phyloP scores from a whole-genome alignment of 2,113 vertebrate genomes.

The Haemorhous mexicanus region DNA sequence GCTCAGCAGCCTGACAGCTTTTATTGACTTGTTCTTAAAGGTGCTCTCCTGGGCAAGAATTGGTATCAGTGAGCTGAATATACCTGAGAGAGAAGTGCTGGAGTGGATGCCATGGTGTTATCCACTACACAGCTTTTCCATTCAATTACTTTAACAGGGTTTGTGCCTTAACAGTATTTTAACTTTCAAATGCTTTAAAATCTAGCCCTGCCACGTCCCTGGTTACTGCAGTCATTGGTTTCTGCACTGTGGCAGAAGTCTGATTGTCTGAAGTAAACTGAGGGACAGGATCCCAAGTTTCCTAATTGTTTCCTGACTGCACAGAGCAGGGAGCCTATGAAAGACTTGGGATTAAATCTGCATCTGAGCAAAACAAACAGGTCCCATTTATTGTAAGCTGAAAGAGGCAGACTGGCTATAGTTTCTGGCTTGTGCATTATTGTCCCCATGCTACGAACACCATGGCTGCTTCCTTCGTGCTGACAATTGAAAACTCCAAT shows the following conservation, averaged over 20 bases:
- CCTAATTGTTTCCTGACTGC: slow-evolving; percentile 19
- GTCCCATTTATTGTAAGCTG: not conserved
- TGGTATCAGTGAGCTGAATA: not conserved
- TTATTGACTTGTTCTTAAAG: not conserved
- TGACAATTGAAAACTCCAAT: slow-evolving; percentile 54
- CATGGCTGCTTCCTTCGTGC: slow-evolving; percentile 31
- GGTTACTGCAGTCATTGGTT: not conserved
- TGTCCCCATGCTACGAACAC: slow-evolving; percentile 8
- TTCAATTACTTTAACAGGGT: not conserved
- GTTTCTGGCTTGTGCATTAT: slow-evolving; percentile 35
- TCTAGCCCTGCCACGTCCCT: not conserved
- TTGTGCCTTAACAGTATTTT: not conserved
- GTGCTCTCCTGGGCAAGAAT: not conserved
- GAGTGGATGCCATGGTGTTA: rapidly evolving
- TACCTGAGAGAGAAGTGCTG: not conserved
- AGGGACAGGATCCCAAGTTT: not conserved
- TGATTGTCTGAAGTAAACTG: not conserved
- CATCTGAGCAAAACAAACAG: slow-evolving; percentile 45
- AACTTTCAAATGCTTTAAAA: not conserved
- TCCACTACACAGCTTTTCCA: not conserved
- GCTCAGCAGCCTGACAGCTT: not conserved
- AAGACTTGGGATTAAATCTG: slow-evolving; percentile 34
- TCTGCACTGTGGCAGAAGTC: not conserved
- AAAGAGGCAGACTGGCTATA: slow-evolving; percentile 33
- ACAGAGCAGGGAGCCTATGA: not conserved